Conservation (phyloP, 2,888 invertebrate genomes). For the Cerastis rubricosa region DNA sequence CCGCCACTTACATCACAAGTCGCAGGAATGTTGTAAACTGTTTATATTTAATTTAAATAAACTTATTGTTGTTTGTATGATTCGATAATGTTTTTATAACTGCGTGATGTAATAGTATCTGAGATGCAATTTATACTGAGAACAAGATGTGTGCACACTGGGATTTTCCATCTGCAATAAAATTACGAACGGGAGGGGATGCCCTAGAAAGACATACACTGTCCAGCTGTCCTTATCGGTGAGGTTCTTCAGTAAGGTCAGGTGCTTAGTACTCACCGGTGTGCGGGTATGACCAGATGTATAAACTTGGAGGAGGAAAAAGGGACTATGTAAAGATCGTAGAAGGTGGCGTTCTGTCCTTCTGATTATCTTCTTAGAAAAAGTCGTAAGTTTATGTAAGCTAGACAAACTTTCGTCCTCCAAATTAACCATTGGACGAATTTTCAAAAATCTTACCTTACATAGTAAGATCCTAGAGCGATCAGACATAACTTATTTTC, state of each 20-base stretch:
- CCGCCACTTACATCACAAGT: slow-evolving; percentile 51
- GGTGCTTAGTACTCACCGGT: too few species aligned
- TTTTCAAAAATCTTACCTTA: not conserved
- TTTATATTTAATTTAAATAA: slow-evolving; percentile 43
- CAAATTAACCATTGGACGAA: not conserved
- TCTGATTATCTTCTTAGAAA: too few species aligned
- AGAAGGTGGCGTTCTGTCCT: too few species aligned
- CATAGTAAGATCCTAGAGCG: too few species aligned
- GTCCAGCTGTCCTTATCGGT: not conserved
- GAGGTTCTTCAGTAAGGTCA: not conserved
- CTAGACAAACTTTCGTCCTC: not conserved
- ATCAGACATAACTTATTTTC: too few species aligned
- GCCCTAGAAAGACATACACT: not conserved
- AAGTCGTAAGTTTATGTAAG: too few species aligned
- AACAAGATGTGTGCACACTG: not conserved
- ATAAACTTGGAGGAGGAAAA: too few species aligned
- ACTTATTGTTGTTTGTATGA: slow-evolving; percentile 36
- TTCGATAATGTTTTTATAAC: slow-evolving; percentile 27
- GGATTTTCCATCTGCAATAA: not conserved
- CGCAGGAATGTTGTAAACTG: slow-evolving; percentile 38
- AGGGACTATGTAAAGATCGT: too few species aligned
- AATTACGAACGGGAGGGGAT: not conserved
- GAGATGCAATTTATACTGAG: slow-evolving; percentile 6
- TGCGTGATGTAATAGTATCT: not conserved
- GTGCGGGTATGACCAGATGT: too few species aligned